These are phyloP conservation scores for Labeo catla DNA, from an alignment of 2,113 vertebrate species.

Conservation along the genomic window DNA sequence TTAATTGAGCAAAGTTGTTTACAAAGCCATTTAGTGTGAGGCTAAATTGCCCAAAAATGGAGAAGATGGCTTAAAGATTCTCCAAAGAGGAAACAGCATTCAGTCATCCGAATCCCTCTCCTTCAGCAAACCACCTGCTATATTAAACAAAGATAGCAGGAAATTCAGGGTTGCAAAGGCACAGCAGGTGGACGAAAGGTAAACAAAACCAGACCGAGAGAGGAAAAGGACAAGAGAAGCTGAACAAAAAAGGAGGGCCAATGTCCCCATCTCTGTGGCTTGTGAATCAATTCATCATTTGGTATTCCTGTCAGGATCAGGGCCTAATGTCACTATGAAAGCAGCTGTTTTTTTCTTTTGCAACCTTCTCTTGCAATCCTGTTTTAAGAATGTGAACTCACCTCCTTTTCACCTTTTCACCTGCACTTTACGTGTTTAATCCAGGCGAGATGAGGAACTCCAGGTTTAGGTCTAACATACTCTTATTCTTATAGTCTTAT, in stretches of 20 bases:
- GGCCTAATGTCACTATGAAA: constrained; percentile 67
- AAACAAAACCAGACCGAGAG: constrained; percentile 4
- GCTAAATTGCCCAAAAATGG: background rate
- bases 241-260: constrained; percentile 1
- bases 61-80: background rate
- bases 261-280: constrained; percentile 54
- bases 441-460: background rate
- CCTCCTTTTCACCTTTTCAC: background rate
- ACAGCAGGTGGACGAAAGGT: constrained; percentile 37
- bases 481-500: too few relatives aligned
- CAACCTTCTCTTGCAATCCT: background rate
- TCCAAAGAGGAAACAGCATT: background rate
- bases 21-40: background rate
- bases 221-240: constrained; percentile 58
- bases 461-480: too few relatives aligned
- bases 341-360: constrained; percentile 55
- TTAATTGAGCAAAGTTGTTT: background rate
- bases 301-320: constrained; percentile 64
- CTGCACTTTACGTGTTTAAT: constrained; percentile 16
- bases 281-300: constrained; percentile 75
- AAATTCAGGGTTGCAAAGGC: constrained; percentile 43
- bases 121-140: constrained; percentile 25
- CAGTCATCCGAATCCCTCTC: background rate
- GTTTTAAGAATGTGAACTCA: too few relatives aligned
- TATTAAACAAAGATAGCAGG: constrained; percentile 43